phyloP scores from a whole-genome alignment of 2,113 vertebrate species.

The Mustela lutreola region DNA sequence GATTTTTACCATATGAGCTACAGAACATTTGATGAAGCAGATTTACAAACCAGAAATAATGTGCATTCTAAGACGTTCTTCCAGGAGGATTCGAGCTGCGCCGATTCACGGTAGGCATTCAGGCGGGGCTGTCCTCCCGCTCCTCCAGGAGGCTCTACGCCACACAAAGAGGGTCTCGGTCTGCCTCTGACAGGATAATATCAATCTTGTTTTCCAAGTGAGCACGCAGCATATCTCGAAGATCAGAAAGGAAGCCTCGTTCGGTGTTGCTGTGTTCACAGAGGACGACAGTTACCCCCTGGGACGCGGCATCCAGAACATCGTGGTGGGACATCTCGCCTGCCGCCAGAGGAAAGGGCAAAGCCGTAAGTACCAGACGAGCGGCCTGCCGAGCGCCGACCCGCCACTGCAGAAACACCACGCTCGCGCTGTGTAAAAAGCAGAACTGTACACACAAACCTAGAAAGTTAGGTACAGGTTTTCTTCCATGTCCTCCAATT shows the following conservation, averaged over 20 bases:
- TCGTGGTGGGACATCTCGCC: constrained; percentile 99
- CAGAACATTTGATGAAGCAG: not conserved
- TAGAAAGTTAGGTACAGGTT: not conserved
- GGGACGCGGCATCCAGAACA: constrained; percentile 92
- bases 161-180: constrained; percentile 94
- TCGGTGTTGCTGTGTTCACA: constrained; percentile 98
- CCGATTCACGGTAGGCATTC: not conserved
- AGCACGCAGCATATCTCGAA: constrained; percentile 87
- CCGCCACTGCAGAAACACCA: not conserved
- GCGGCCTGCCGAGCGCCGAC: not conserved
- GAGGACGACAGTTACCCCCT: constrained; percentile 93
- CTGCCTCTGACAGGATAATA: constrained; percentile 90
- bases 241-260: constrained; percentile 94
- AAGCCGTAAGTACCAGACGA: not conserved
- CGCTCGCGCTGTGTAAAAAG: not conserved
- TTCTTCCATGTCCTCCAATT: not conserved
- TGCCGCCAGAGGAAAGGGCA: constrained; percentile 78
- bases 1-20: not conserved
- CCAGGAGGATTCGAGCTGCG: not conserved
- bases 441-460: not conserved
- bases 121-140: not conserved
- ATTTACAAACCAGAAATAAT: not conserved
- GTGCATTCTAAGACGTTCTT: not conserved
- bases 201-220: constrained; percentile 88
- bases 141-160: constrained; percentile 68